Evolutionary conservation across 2,888 invertebrate species (phyloP).

Genomic region (Pediacus dermestoides): DNA sequence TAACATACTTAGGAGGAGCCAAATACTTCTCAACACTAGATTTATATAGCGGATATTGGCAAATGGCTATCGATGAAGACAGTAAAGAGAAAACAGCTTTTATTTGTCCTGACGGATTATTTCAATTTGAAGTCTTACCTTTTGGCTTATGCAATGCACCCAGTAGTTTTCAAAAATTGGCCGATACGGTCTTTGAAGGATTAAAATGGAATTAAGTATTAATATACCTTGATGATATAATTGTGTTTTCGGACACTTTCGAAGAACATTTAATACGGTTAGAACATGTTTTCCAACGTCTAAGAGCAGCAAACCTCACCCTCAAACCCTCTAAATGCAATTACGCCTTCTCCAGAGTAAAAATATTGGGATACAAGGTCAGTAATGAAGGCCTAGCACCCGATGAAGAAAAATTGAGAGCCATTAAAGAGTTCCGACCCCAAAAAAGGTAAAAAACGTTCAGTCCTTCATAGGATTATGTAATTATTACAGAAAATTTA

Average conservation of each 20-base stretch:
- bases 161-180: too few species aligned
- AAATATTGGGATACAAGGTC: slow-evolving; percentile 29
- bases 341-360: slow-evolving; percentile 14
- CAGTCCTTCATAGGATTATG: slow-evolving; percentile 24
- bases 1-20: slow-evolving; percentile 20
- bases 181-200: slow-evolving; percentile 22
- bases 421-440: slow-evolving; percentile 23
- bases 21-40: slow-evolving; percentile 24
- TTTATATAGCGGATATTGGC: too few species aligned
- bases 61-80: too few species aligned
- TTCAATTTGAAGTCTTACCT: too few species aligned
- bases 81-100: too few species aligned
- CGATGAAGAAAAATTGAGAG: slow-evolving; percentile 17
- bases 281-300: slow-evolving; percentile 17
- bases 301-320: slow-evolving; percentile 20
- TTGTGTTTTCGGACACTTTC: slow-evolving; percentile 21
- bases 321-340: slow-evolving; percentile 19
- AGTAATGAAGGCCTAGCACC: slow-evolving; percentile 9
- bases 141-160: too few species aligned
- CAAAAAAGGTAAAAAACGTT: slow-evolving; percentile 17
- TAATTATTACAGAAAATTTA: slow-evolving; percentile 22
- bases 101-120: too few species aligned
- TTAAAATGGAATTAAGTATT: slow-evolving; percentile 24
- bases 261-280: slow-evolving; percentile 20
- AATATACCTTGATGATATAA: slow-evolving; percentile 27